phyloP scores from a whole-genome alignment of 2,113 vertebrate species.

The Sorex fumeus region DNA sequence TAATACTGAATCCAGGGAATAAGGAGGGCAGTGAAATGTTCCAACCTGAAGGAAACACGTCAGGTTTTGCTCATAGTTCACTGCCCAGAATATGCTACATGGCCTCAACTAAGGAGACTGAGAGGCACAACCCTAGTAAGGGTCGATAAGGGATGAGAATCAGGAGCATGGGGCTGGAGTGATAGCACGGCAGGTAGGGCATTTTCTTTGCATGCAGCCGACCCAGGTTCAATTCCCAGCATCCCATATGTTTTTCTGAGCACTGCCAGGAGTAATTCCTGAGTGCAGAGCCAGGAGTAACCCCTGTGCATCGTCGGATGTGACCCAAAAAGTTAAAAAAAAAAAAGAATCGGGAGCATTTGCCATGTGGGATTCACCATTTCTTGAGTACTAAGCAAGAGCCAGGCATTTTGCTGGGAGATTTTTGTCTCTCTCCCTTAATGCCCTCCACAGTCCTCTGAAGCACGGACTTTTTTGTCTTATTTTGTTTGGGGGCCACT shows the following conservation, averaged over 20 bases:
- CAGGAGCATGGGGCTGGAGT: too few species aligned
- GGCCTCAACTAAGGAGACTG: neutral
- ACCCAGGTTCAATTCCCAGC: too few species aligned
- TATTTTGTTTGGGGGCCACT: too few species aligned
- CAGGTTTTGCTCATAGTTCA: constrained; percentile 27
- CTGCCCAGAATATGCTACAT: neutral
- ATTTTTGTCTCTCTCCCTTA: neutral
- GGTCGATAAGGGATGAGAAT: too few species aligned
- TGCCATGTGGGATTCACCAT: neutral
- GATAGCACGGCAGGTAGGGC: too few species aligned
- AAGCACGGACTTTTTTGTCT: neutral
- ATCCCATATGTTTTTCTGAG: too few species aligned
- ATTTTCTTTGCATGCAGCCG: too few species aligned
- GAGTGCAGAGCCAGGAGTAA: too few species aligned
- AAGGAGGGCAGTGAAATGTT: neutral
- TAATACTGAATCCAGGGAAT: neutral
- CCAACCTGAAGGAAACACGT: neutral
- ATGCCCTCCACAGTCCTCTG: neutral
- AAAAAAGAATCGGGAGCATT: constrained; percentile 5
- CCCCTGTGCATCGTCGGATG: too few species aligned
- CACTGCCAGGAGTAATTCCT: too few species aligned
- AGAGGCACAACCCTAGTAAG: neutral
- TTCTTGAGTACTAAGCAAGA: neutral
- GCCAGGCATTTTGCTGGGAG: neutral
- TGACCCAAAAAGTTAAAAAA: too few species aligned